Base-by-base conservation (phyloP, 2,113 vertebrate genomes). In the Oreochromis aureus region DNA sequence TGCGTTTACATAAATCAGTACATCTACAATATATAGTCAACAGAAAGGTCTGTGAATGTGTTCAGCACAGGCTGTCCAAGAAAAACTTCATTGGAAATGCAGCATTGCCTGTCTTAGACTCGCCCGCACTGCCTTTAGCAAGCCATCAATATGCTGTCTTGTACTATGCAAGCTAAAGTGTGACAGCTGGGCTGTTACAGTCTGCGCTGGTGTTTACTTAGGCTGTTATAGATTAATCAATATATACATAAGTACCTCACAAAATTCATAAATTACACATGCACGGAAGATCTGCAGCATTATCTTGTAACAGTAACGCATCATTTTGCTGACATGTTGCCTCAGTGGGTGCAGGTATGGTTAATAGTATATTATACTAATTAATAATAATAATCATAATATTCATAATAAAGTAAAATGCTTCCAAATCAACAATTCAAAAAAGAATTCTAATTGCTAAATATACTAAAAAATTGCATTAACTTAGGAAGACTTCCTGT, bases 201-300 rank as follows among this genome's bases (percentile, higher is more conserved):
- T 76, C 69, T 36, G 81, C n/a, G 83, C 56, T 55, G 9, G 51
- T 80, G 88, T 85, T 91, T 85, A 82, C 87, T 86, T 83, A 83
- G 66, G 24, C 86, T 71, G n/a, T 89, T 90, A 89, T 63, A 84
- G 83, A 89, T 91, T 39, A 84, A 94, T 93, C 92, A 89, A 94
- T 91, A 86, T 54, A 78, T 55, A 83, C 81, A 92, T 92, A 91
- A 87, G 91, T 87, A 84, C 24, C 92, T 87, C 24, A 76, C 81
- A 90, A 27, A 86, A 90, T 59, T 66, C 61, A 86, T 81, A 80
- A 39, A 63, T 63, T 39, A 82, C 36, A 79, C 71, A 79, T 13
- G 63, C 34, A 36, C 11, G 2, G 30, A 11, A 19, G 10, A 69
- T 59, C 71, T 85, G 86, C 10, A 8, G 39, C 54, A 61, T 63